These are phyloP conservation scores for Hypolimnas misippus DNA, from an alignment of 2,888 invertebrate genomes.

Conservation along the genomic window DNA sequence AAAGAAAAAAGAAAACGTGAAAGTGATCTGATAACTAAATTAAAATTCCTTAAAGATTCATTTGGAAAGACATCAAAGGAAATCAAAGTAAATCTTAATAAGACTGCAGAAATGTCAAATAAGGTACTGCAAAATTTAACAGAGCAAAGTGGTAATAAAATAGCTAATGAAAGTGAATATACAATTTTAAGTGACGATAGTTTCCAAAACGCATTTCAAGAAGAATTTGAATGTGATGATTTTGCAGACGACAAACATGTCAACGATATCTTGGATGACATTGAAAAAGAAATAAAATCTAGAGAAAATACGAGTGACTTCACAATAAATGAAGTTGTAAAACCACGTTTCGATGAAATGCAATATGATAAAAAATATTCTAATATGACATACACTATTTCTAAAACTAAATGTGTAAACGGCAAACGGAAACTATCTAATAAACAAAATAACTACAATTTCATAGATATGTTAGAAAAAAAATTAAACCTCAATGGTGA, in stretches of 20 bases:
- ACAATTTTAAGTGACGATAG: constrained; percentile 8
- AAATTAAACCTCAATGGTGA: constrained; percentile 51
- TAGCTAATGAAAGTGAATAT: constrained; percentile 17
- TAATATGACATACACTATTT: neutral
- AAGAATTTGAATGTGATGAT: constrained; percentile 41
- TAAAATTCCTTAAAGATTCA: constrained; percentile 61
- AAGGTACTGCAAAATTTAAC: constrained; percentile 46
- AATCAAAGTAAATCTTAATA: constrained; percentile 49
- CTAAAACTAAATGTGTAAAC: neutral
- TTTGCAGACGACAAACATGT: constrained; percentile 59
- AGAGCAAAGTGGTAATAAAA: constrained; percentile 13
- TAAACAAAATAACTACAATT: constrained; percentile 59
- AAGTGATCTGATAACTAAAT: constrained; percentile 58
- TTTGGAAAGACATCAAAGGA: constrained; percentile 57
- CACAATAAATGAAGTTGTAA: neutral
- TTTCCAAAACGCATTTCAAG: constrained; percentile 42
- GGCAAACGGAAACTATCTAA: constrained; percentile 39
- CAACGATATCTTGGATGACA: constrained; percentile 60
- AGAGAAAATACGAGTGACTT: neutral
- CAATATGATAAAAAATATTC: neutral
- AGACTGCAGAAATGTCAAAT: constrained; percentile 47
- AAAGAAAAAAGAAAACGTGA: constrained; percentile 72
- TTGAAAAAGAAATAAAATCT: constrained; percentile 65
- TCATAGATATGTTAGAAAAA: constrained; percentile 61
- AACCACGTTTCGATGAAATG: neutral